Conservation (phyloP, 1,140 invertebrate species). For the Parapsyche elsis region DNA sequence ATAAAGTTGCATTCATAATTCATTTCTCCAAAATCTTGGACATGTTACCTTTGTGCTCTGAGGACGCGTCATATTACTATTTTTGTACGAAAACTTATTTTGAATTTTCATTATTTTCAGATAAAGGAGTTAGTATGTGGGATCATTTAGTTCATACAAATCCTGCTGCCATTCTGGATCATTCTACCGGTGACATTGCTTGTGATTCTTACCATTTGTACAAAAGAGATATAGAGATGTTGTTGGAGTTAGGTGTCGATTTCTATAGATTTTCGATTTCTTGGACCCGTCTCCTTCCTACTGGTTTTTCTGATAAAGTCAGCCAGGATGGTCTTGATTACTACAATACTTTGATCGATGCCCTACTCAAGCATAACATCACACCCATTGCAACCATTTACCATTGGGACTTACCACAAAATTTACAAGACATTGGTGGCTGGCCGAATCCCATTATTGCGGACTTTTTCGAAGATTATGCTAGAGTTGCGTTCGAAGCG, state of each 20-base stretch:
- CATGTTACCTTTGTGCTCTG: no score
- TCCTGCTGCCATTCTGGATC: constrained; percentile 64
- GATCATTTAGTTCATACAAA: constrained; percentile 61
- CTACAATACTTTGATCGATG: constrained; percentile 69
- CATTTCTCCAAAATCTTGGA: no score
- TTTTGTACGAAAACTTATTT: no score
- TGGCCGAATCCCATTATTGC: constrained; percentile 57
- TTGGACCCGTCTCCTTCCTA: constrained; percentile 68
- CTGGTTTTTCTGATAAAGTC: constrained; percentile 62
- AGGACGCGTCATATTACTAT: no score
- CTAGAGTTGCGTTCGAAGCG: constrained; percentile 63
- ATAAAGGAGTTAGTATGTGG: constrained; percentile 68
- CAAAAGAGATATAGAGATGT: constrained; percentile 68
- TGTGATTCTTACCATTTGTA: constrained; percentile 62
- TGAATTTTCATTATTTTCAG: constrained; percentile 53
- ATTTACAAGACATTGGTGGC: constrained; percentile 58
- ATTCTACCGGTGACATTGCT: constrained; percentile 63
- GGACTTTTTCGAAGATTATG: constrained; percentile 68
- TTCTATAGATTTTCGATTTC: constrained; percentile 70
- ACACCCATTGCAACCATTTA: constrained; percentile 62
- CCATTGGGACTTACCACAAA: constrained; percentile 58
- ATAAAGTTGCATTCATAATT: no score
- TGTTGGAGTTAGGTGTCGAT: constrained; percentile 64
- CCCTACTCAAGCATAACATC: constrained; percentile 64
- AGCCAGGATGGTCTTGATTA: constrained; percentile 67